A percentile compares a stretch with the other conserved stretches of the same genome.
phyloP scores from a whole-genome alignment of 2,797 vertebrate genomes.

The Cyprinodon diabolis region DNA sequence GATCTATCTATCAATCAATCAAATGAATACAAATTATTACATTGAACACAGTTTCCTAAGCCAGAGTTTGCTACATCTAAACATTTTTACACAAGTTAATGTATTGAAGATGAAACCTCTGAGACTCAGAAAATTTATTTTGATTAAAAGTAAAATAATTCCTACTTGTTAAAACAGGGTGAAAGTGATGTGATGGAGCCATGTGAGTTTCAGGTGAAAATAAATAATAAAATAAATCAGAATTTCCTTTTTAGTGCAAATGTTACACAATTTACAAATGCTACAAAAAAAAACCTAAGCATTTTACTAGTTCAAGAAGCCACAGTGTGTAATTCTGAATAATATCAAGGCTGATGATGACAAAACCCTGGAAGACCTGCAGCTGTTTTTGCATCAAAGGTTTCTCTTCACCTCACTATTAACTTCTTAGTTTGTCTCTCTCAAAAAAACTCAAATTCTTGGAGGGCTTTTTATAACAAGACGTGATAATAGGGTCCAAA shows the following conservation, averaged over 20 bases:
- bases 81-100: background rate
- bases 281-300: rapidly evolving
- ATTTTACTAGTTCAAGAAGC: background rate
- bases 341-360: too few species aligned
- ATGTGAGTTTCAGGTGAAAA: background rate
- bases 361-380: too few species aligned
- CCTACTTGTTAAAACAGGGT: background rate
- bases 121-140: background rate
- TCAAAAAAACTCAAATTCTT: too few species aligned
- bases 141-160: background rate
- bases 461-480: too few species aligned
- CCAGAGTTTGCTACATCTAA: background rate
- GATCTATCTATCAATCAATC: constrained; percentile 5
- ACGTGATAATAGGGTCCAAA: too few species aligned
- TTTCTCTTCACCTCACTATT: too few species aligned
- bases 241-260: too few species aligned
- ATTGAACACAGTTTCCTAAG: background rate
- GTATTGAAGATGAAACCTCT: background rate
- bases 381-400: too few species aligned
- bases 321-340: too few species aligned
- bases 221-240: background rate
- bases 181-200: background rate
- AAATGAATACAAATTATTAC: background rate
- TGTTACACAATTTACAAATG: too few species aligned
- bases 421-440: too few species aligned